phyloP scores from a whole-genome alignment of 2,113 vertebrate species.

The Heterotilapia buettikoferi region DNA sequence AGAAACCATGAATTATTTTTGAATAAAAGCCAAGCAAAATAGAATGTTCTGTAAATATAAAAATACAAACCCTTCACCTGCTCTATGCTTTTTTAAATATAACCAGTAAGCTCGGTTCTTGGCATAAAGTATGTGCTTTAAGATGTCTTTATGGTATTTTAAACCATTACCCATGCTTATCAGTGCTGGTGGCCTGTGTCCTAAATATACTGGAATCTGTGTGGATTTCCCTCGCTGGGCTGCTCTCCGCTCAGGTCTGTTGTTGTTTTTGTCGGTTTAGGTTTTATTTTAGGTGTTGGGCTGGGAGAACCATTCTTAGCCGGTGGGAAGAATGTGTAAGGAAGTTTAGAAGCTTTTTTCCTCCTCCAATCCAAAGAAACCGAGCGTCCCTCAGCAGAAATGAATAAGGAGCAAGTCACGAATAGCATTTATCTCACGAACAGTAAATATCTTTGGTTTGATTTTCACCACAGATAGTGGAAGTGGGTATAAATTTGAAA shows the following conservation, averaged over 20 bases:
- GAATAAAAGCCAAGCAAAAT: neutral
- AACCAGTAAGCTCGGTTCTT: neutral
- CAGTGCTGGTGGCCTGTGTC: slow-evolving; percentile 30
- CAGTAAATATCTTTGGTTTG: slow-evolving; percentile 35
- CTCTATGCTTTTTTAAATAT: neutral
- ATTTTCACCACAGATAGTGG: slow-evolving; percentile 35
- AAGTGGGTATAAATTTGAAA: neutral
- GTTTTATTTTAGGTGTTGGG: slow-evolving; percentile 54
- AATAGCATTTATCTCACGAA: slow-evolving; percentile 35
- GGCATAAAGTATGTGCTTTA: neutral
- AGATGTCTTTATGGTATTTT: neutral
- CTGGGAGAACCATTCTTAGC: slow-evolving; percentile 55
- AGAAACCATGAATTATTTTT: neutral
- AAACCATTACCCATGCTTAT: slow-evolving; percentile 12
- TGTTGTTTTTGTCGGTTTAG: slow-evolving; percentile 58
- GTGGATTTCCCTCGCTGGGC: slow-evolving; percentile 9
- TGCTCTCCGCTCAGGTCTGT: slow-evolving; percentile 24
- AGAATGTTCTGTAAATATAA: neutral
- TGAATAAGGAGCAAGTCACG: slow-evolving; percentile 33
- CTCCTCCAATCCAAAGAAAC: slow-evolving; percentile 17
- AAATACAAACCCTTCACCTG: neutral
- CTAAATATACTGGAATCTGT: slow-evolving; percentile 8
- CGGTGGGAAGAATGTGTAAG: slow-evolving; percentile 37
- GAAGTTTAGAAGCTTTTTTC: slow-evolving; percentile 15
- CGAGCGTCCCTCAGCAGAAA: slow-evolving; percentile 22